Conservation (phyloP, 2,888 invertebrate genomes). For the Merodon equestris region DNA sequence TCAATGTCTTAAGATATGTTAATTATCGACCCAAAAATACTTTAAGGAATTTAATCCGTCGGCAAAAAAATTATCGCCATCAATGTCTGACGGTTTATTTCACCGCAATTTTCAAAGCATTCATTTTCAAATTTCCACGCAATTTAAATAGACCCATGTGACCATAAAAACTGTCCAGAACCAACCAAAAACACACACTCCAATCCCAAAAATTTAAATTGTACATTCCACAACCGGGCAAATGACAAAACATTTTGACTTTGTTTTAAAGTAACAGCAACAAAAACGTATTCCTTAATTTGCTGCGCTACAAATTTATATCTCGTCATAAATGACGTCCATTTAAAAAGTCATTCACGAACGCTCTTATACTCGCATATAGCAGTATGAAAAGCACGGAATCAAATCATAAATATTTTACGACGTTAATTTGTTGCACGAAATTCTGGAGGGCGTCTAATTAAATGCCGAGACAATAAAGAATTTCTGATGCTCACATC, state of each 20-base stretch:
- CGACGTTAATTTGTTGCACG: conserved; percentile 37
- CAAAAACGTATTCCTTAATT: conserved; percentile 17
- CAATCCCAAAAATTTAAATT: background rate
- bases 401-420: conserved; percentile 48
- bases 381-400: background rate
- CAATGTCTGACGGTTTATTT: too few species aligned
- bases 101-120: too few species aligned
- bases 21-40: too few species aligned
- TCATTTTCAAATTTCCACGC: too few species aligned
- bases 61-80: too few species aligned
- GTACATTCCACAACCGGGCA: too few species aligned
- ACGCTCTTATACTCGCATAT: background rate
- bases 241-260: too few species aligned
- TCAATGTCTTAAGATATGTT: too few species aligned
- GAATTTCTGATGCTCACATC: conserved; percentile 22
- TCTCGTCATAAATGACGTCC: conserved; percentile 28
- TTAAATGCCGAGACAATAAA: conserved; percentile 41
- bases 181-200: too few species aligned
- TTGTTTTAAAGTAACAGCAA: background rate
- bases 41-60: too few species aligned
- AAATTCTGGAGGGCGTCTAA: conserved; percentile 12
- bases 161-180: too few species aligned
- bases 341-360: background rate
- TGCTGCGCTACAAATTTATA: conserved; percentile 15
- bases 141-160: too few species aligned